These are phyloP conservation scores for Brenthis hecate DNA, from an alignment of 2,888 invertebrate species.

Conservation along the genomic window DNA sequence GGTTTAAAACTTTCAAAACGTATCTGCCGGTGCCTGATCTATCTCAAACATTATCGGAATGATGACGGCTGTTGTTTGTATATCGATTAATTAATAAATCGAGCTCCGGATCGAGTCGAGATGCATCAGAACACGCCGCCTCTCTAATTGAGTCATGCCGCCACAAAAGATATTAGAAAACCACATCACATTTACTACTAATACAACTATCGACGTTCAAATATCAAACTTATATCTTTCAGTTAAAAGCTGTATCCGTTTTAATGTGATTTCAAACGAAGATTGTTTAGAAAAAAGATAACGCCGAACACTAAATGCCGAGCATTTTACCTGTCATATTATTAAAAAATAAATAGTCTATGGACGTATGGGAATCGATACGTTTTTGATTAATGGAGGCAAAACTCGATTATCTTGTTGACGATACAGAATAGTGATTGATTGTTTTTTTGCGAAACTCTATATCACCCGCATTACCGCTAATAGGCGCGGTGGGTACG, in stretches of 20 bases:
- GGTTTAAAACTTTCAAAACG: constrained; percentile 29
- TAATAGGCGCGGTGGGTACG: constrained; percentile 50
- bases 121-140: constrained; percentile 74
- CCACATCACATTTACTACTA: constrained; percentile 35
- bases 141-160: constrained; percentile 80
- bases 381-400: constrained; percentile 75
- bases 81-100: constrained; percentile 83
- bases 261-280: constrained; percentile 8
- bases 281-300: constrained; percentile 53
- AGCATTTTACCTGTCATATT: constrained; percentile 79
- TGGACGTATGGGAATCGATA: constrained; percentile 74
- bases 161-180: constrained; percentile 69
- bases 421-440: constrained; percentile 56
- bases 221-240: constrained; percentile 38
- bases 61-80: constrained; percentile 80
- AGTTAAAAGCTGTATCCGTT: constrained; percentile 1
- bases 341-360: constrained; percentile 73
- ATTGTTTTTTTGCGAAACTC: constrained; percentile 54
- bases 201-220: constrained; percentile 27
- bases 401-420: constrained; percentile 73
- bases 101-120: constrained; percentile 72
- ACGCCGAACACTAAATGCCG: constrained; percentile 75
- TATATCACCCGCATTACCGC: constrained; percentile 56
- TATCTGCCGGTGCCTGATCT: constrained; percentile 52
- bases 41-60: constrained; percentile 65